These are phyloP conservation scores for Brachionus calyciflorus DNA, from an alignment of 1,140 invertebrate species.

Conservation along the genomic window DNA sequence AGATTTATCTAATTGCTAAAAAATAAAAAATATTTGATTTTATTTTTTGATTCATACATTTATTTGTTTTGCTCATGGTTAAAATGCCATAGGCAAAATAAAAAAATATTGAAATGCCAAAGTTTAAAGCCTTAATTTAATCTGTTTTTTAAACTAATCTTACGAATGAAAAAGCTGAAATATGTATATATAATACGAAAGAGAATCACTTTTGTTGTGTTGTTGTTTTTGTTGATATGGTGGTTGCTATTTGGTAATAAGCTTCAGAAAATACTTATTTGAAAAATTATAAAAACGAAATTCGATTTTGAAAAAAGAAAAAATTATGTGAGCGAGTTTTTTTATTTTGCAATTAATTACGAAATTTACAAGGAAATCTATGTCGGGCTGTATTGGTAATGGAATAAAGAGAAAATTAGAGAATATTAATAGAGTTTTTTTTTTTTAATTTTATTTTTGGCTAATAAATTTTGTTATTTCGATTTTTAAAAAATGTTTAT, in stretches of 20 bases:
- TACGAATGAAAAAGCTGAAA: too few relatives aligned
- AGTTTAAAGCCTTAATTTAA: too few relatives aligned
- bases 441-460: conserved; percentile 6
- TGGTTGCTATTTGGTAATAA: conserved; percentile 20
- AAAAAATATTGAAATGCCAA: too few relatives aligned
- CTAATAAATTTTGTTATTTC: conserved; percentile 42
- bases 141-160: too few relatives aligned
- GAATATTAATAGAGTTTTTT: background rate
- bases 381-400: background rate
- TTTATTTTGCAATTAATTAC: background rate
- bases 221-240: conserved; percentile 14
- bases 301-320: background rate
- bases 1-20: background rate
- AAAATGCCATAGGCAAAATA: too few relatives aligned
- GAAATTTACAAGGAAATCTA: too few relatives aligned
- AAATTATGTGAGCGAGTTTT: background rate
- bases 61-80: too few relatives aligned
- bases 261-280: conserved; percentile 27
- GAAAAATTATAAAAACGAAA: background rate
- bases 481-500: conserved; percentile 8
- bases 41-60: background rate
- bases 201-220: background rate
- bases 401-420: background rate
- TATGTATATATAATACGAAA: background rate
- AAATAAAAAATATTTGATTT: background rate